A percentile compares a stretch with the other conserved stretches of the same genome.
Conservation (phyloP, 2,797 vertebrate genomes). For the Chelon auratus region DNA sequence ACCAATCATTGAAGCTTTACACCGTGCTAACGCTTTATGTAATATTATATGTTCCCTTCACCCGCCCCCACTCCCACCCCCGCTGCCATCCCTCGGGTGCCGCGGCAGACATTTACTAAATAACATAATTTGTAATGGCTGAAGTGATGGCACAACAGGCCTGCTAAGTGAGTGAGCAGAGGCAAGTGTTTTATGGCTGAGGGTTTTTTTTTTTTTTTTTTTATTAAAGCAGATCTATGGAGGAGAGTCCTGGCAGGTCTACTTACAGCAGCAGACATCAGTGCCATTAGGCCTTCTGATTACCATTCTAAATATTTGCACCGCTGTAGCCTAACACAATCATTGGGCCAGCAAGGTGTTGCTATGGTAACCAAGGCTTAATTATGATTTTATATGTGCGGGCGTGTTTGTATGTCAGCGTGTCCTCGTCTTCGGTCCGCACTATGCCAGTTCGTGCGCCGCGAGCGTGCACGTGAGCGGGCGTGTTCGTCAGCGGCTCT, state of each 20-base stretch:
- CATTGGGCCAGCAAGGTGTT: slow-evolving; percentile 73
- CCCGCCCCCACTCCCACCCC: slow-evolving; percentile 67
- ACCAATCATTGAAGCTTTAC: slow-evolving; percentile 86
- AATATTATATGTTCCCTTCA: slow-evolving; percentile 85
- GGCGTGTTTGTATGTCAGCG: not conserved
- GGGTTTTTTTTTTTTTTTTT: slow-evolving; percentile 32
- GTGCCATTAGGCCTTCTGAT: slow-evolving; percentile 74
- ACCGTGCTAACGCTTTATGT: slow-evolving; percentile 84
- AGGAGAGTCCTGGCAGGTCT: slow-evolving; percentile 55
- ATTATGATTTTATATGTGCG: slow-evolving; percentile 72
- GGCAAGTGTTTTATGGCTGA: slow-evolving; percentile 66
- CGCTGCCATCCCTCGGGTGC: slow-evolving; percentile 80
- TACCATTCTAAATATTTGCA: slow-evolving; percentile 77
- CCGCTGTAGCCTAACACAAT: slow-evolving; percentile 58
- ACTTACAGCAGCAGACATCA: slow-evolving; percentile 62
- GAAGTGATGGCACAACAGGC: slow-evolving; percentile 81
- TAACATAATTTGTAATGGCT: slow-evolving; percentile 88
- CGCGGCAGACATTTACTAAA: slow-evolving; percentile 85
- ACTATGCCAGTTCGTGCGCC: slow-evolving; percentile 14
- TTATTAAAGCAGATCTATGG: slow-evolving; percentile 65
- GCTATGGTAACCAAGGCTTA: slow-evolving; percentile 81
- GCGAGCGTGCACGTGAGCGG: not conserved
- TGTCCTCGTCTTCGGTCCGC: slow-evolving; percentile 28
- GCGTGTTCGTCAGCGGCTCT: slow-evolving; percentile 57
- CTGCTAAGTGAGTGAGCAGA: slow-evolving; percentile 78